Percentiles rank a stretch among this genome's conserved stretches.
phyloP scores from a whole-genome alignment of 2,888 invertebrate genomes.

The Onthophagus sagittarius region DNA sequence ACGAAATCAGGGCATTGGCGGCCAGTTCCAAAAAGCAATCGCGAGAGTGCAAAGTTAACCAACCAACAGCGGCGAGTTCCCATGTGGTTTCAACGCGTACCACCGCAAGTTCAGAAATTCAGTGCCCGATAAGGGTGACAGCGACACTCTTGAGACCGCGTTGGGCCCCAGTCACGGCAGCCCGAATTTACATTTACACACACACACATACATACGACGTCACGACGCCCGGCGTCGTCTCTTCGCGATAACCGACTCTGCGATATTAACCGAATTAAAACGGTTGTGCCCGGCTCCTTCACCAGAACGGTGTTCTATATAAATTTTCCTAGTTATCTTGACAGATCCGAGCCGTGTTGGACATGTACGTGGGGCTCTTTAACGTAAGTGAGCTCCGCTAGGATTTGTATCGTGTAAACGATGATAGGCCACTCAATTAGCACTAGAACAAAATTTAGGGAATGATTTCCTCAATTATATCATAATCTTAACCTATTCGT shows the following conservation, averaged over 20 bases:
- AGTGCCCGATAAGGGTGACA: conserved; percentile 9
- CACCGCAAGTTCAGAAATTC: conserved; percentile 8
- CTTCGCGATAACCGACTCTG: background rate
- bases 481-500: background rate
- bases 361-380: background rate
- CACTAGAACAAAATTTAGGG: background rate
- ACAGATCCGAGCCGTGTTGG: background rate
- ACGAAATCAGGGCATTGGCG: background rate
- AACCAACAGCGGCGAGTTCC: background rate
- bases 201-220: background rate
- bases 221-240: background rate
- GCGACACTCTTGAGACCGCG: conserved; percentile 2
- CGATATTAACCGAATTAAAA: background rate
- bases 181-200: background rate
- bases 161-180: background rate
- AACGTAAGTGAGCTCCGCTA: background rate
- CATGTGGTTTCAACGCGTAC: conserved; percentile 14
- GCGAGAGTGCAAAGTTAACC: background rate
- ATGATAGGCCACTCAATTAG: background rate
- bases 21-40: background rate
- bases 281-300: background rate
- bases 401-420: background rate
- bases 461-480: background rate
- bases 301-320: background rate
- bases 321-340: background rate